A percentile compares a stretch with the other conserved stretches of the same genome.
phyloP scores from a whole-genome alignment of 2,113 vertebrate genomes.

The Delphinus delphis region DNA sequence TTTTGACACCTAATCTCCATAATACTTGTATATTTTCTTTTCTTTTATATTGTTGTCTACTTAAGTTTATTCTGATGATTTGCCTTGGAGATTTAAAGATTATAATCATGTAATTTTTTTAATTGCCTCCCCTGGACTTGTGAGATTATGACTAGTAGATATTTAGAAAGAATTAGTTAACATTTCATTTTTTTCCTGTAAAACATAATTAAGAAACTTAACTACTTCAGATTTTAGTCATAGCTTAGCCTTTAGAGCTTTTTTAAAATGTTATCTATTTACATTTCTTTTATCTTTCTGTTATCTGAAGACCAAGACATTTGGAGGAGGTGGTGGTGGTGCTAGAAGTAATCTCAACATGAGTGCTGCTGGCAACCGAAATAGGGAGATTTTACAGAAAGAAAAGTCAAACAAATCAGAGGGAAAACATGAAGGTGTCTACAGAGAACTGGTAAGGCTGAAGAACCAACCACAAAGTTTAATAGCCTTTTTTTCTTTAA shows the following conservation, averaged over 20 bases:
- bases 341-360: constrained; percentile 92
- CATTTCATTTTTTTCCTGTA: constrained; percentile 62
- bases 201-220: constrained; percentile 53
- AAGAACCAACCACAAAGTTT: constrained; percentile 11
- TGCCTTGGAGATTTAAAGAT: constrained; percentile 34
- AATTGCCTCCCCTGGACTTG: background rate
- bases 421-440: constrained; percentile 92
- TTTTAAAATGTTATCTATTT: constrained; percentile 71
- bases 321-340: constrained; percentile 94
- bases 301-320: constrained; percentile 90
- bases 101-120: constrained; percentile 63
- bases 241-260: constrained; percentile 55
- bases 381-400: constrained; percentile 90
- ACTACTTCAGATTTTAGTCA: constrained; percentile 36
- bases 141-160: constrained; percentile 20
- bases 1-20: constrained; percentile 36
- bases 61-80: constrained; percentile 58
- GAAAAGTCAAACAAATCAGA: constrained; percentile 89
- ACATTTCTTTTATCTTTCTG: constrained; percentile 58
- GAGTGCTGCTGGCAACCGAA: constrained; percentile 85
- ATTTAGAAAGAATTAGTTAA: constrained; percentile 49
- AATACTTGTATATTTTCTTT: constrained; percentile 53
- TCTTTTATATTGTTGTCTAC: constrained; percentile 9
- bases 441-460: constrained; percentile 93
- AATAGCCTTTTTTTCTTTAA: background rate